Evolutionary conservation across 2,797 vertebrate genomes (phyloP), one percentile per base, ranked within the genome.

Genomic region (Hephaestus fuliginosus): DNA sequence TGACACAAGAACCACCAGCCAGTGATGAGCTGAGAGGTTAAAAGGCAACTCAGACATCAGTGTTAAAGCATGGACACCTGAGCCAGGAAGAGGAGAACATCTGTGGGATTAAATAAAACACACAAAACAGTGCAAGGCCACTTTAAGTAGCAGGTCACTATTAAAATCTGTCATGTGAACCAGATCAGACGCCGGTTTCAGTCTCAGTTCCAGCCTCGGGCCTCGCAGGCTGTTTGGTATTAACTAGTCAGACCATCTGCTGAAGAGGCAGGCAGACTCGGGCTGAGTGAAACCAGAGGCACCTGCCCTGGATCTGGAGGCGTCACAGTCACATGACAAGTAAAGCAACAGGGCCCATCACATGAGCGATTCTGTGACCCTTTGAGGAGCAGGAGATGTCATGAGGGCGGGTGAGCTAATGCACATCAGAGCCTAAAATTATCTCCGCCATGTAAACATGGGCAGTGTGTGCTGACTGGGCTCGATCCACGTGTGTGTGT

Each of bases 151-250:
- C 69, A 36, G 53, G 73, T 75, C 28, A 51, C 36, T 72, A 49
- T 83, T 62, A 28, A 25, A 76, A 48, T 70, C 39, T 2, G 85
- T 91, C 90, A 91, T 89, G 89, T 90, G 87, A 87, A 84, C 2
- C 5, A 81, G 80, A 22, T 58, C 85, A 91, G 86, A 76, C n/a
- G 52, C 72, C 82, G 74, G 88, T 95, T 94, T 95, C 94, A 79
- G 83, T 95, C 89, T 94, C 94, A 90, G 83, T 95, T 95, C 91
- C 92, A 91, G 82, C 86, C 86, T 86, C n/a, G 8, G 69, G 87
- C 70, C 4, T 3, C 51, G 49, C 79, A 86, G 71, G 55, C 85
- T 78, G 77, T 63, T 74, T 52, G 70, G 12, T 25, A 71, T 86
- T 65, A 86, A 77, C 70, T 46, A 85, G 51, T 86, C 63, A 25